Base-by-base conservation (phyloP, 2,888 invertebrate genomes). In the Epinotia bilunana region DNA sequence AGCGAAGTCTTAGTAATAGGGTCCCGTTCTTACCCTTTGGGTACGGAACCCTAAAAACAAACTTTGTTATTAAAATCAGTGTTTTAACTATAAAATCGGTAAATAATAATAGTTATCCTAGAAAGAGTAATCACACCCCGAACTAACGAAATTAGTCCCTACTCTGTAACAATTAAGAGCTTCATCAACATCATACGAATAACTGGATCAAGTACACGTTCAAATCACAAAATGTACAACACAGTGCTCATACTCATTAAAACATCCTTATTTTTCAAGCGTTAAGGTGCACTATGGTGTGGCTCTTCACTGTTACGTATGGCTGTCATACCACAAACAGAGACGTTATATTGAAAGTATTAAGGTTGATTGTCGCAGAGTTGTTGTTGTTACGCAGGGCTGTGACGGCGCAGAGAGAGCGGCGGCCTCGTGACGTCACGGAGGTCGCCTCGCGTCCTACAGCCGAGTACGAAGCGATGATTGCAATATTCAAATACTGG, bases 391-490 rank as follows among this genome's bases (percentile, higher is more conserved):
- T 23, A 60, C 43, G 58, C 58, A 13, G 39, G 39, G 69, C 58
- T 69, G 58, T 69, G 69, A 69, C 69, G 69, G n/a, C 43, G 68
- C 68, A 43, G 69, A 49, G 73, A 74, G 73, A 74, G 73, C 73
- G 61, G 61, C 61, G 73, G 62, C 73, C 68, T 74, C 68, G 73
- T 74, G 73, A 74, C 73, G 73, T 74, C 68, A 63, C 69, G 23
- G 57, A 69, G 73, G 73, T 68, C 73, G 62, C 28, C 64, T 60
- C 46, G 72, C 62, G 68, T 68, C 68, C 68, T 46, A 53, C 61
- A 72, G 33, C 58, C 46, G 33, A 20, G 16, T 16, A 49, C 53
- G 53, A 53, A 53, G 53, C 18, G 20, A 49, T 43, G 28, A 53
- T 18, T 46, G 49, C 72, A 43, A 72, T 68, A 58, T 68, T 68